Base-by-base conservation (phyloP, 2,888 invertebrate genomes). In the Lordiphosa andalusiaca region DNA sequence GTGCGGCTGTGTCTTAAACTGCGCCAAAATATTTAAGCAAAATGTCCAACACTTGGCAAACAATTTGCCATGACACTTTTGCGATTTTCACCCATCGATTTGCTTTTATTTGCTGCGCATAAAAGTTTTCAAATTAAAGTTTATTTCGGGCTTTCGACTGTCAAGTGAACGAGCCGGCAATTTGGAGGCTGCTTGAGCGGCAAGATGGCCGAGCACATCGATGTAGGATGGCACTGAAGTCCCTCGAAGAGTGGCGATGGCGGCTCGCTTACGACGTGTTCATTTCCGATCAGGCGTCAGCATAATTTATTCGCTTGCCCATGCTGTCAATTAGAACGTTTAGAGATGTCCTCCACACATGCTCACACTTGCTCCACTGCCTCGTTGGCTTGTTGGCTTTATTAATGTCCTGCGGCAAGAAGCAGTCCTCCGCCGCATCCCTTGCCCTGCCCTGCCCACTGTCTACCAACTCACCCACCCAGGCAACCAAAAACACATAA, bases 41-140 rank as follows among this genome's bases (percentile, higher is more conserved):
- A 76, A 61, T 68, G 82, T 73, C 65, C 71, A 68, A 68, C 74
- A 73, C 77, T 81, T 84, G 69, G 64, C 60, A 53, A 83, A 78
- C 80, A 84, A 84, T 84, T 84, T 82, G 70, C 85, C 62, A 42
- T 44, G 39, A 62, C 53, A 66, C 56, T 66, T 53, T 66, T 60
- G 50, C 68, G 55, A 69, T 62, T 67, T 67, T 62, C 53, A 40
- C 40, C 53, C 62, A 70, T 84, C 70, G 64, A 76, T 77, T 69
- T 53, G 51, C 57, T 56, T 66, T 55, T 63, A 60, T 63, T 46
- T 52, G 53, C 57, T 61, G 59, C 53, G 66, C 66, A 67, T 67
- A 78, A 84, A 80, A 80, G 41, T 80, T 80, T 80, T 80, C 70
- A 80, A 80, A 80, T 80, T 84, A 82, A 80, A 82, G 78, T 80